phyloP scores from a whole-genome alignment of 2,113 vertebrate species.

The Sturnus vulgaris region DNA sequence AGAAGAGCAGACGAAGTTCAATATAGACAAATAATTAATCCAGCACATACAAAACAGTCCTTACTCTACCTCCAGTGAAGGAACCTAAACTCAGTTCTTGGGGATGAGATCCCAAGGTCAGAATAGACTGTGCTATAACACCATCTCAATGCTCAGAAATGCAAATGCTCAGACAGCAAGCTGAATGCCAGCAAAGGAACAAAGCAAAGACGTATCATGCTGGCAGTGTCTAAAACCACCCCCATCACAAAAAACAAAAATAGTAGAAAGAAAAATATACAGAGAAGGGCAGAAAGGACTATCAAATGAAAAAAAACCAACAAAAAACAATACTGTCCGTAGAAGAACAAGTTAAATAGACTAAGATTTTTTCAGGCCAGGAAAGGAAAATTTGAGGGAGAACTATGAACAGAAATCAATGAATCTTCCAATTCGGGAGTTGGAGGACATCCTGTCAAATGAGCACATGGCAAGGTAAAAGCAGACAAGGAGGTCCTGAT shows the following conservation, averaged over 20 bases:
- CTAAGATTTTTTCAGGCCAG: neutral
- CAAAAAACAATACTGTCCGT: neutral
- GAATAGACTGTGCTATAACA: neutral
- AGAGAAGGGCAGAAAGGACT: neutral
- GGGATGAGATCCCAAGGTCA: neutral
- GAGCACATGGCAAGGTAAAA: neutral
- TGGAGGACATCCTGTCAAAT: neutral
- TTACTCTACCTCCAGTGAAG: neutral
- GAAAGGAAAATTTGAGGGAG: neutral
- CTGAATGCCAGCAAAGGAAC: neutral
- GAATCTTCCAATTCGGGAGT: neutral
- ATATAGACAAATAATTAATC: neutral
- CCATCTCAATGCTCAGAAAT: neutral
- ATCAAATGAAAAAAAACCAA: neutral
- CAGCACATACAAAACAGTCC: neutral
- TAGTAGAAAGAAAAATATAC: neutral
- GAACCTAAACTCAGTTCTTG: neutral
- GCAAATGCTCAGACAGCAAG: neutral
- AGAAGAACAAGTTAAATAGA: neutral
- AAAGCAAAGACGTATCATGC: neutral
- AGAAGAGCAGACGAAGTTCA: neutral
- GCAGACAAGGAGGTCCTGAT: neutral
- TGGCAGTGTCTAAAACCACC: neutral
- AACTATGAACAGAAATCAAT: neutral
- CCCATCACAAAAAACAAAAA: neutral